These are phyloP conservation scores for Tetranychus urticae DNA, from an alignment of 1,140 invertebrate genomes.

Conservation along the genomic window DNA sequence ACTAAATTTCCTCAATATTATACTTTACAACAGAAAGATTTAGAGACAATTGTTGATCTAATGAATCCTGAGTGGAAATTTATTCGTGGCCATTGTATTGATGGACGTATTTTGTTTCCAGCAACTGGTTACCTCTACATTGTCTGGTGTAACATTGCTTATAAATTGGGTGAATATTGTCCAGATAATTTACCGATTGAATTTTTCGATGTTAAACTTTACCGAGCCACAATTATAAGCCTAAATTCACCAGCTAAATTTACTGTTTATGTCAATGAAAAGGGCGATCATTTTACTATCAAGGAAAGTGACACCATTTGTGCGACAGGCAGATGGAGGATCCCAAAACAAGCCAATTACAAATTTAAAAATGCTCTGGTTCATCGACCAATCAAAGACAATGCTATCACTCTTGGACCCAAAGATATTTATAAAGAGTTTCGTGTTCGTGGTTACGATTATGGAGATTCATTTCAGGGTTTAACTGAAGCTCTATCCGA, in stretches of 20 bases:
- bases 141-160: conserved; percentile 43
- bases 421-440: conserved; percentile 82
- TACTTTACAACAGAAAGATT: not conserved
- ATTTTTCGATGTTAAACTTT: conserved; percentile 65
- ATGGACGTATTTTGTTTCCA: conserved; percentile 76
- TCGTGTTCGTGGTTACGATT: conserved; percentile 75
- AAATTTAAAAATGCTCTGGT: conserved; percentile 3
- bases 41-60: conserved; percentile 37
- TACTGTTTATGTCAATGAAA: conserved; percentile 19
- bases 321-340: conserved; percentile 34
- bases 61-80: conserved; percentile 47
- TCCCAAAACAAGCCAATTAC: not conserved
- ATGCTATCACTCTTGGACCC: conserved; percentile 18
- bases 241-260: not conserved
- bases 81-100: conserved; percentile 64
- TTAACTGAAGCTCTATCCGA: conserved; percentile 17
- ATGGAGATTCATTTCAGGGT: conserved; percentile 30
- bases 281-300: conserved; percentile 46
- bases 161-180: conserved; percentile 2
- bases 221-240: conserved; percentile 61
- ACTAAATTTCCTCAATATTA: conserved; percentile 44
- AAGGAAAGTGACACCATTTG: conserved; percentile 57
- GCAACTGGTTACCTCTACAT: conserved; percentile 63
- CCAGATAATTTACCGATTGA: conserved; percentile 47
- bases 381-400: conserved; percentile 14